Evolutionary conservation across 2,113 vertebrate species (phyloP).

Genomic region (Bettongia penicillata): DNA sequence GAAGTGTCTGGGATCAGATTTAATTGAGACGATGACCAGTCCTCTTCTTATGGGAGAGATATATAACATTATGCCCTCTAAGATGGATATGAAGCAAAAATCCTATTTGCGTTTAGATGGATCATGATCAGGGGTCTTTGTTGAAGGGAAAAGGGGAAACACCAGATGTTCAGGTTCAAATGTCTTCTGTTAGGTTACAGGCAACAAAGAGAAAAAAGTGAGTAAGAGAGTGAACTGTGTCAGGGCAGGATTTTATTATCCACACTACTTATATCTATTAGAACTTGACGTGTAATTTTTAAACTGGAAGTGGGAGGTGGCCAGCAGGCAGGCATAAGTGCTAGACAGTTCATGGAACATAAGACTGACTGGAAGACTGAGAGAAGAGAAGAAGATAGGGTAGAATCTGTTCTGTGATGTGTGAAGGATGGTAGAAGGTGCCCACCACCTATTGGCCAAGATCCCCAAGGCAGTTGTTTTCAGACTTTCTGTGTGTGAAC

Average conservation of each 20-base stretch:
- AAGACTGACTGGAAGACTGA: constrained; percentile 59
- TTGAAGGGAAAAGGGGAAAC: background rate
- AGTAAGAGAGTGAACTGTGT: constrained; percentile 8
- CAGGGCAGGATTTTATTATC: constrained; percentile 56
- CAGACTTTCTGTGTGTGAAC: background rate
- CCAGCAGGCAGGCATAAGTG: constrained; percentile 19
- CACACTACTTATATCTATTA: constrained; percentile 63
- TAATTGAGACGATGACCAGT: too few species aligned
- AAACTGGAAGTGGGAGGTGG: constrained; percentile 47
- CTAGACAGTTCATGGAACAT: constrained; percentile 37
- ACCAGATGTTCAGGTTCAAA: background rate
- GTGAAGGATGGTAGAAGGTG: constrained; percentile 20
- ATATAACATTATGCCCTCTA: too few species aligned
- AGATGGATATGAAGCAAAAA: background rate
- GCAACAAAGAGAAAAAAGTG: background rate
- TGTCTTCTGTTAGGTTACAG: background rate
- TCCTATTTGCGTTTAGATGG: background rate
- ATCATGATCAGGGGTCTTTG: too few species aligned
- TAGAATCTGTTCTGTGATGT: constrained; percentile 15
- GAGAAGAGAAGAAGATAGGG: constrained; percentile 29
- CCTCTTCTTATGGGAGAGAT: too few species aligned
- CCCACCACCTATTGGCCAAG: background rate
- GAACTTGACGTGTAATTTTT: constrained; percentile 57
- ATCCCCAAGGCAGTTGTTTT: background rate
- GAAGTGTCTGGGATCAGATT: too few species aligned